Base-by-base conservation (phyloP, 2,797 vertebrate genomes). In the Crenuchus spilurus region DNA sequence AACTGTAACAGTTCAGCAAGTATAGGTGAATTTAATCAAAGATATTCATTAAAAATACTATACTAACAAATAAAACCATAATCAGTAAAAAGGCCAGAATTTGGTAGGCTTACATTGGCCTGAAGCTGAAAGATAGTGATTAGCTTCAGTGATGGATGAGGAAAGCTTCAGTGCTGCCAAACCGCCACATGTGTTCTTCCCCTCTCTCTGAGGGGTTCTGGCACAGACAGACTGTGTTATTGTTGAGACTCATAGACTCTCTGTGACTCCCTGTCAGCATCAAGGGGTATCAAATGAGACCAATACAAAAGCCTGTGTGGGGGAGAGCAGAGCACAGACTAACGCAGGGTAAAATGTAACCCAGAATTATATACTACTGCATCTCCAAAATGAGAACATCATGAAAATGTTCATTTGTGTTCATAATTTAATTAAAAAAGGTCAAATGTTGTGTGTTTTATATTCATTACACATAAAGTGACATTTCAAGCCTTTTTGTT, bases 231-330 rank as follows among this genome's bases (percentile, higher is more conserved):
- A 89, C 77, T 80, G 22, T 1, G 49, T 80, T 77, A 84, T 85
- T 89, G 88, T 84, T 70, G 54, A 52, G 60, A 74, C 52, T 55
- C 78, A 67, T 79, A 77, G 74, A 58, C 64, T 68, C 71, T 89
- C 81, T 87, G 80, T 82, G 82, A 77, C 39, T 79, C 54, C 62
- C 70, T 80, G 79, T 63, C 76, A 55, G 52, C 0, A 22, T 62
- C 9, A 28, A 64, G 66, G 76, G 69, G 52, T 74, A 65, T 75
- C 28, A 64, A 37, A 39, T 33, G 11, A 58, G 18, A 39, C 30
- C 81, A 79, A 87, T 81, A 87, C 80, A 85, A 70, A 81, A 73
- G 44, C 75, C 85, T 74, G 82, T 88, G 85, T 85, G n/a, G n/a
- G n/a, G n/a, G n/a, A n/a, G n/a, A n/a, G n/a, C n/a, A n/a, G n/a